Conservation (phyloP, 2,113 vertebrate genomes). For the Microtus montanus region DNA sequence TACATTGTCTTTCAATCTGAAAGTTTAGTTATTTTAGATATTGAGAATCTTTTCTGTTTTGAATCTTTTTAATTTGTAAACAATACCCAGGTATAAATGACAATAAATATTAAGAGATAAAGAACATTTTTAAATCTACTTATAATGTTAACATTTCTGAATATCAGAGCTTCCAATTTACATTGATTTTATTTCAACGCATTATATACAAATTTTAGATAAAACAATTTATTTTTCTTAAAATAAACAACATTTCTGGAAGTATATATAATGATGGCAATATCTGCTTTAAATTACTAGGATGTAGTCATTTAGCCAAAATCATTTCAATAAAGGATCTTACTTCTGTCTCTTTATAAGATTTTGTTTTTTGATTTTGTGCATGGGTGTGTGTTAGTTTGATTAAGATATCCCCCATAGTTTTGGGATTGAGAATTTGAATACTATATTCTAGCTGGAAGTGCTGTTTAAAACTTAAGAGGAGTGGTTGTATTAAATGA, state of each 20-base stretch:
- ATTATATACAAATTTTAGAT: background rate
- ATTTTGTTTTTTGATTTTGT: background rate
- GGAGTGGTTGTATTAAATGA: background rate
- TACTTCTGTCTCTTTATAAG: background rate
- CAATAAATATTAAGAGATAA: background rate
- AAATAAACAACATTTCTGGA: background rate
- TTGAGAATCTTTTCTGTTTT: background rate
- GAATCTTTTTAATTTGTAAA: background rate
- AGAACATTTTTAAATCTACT: background rate
- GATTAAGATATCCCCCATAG: background rate
- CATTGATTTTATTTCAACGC: background rate
- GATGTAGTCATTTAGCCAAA: background rate
- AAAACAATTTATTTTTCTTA: background rate
- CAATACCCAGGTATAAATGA: background rate
- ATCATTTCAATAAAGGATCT: background rate
- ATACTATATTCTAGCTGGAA: background rate
- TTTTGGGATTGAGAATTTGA: background rate
- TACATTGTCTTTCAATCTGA: background rate
- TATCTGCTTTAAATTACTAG: background rate
- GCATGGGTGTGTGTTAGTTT: background rate
- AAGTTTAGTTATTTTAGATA: background rate
- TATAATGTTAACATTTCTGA: background rate
- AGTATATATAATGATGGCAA: background rate
- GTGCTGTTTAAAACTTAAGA: background rate
- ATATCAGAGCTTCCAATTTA: background rate